Evolutionary conservation across 2,888 invertebrate genomes (phyloP).

Genomic region (Sceliomorpha sp.): DNA sequence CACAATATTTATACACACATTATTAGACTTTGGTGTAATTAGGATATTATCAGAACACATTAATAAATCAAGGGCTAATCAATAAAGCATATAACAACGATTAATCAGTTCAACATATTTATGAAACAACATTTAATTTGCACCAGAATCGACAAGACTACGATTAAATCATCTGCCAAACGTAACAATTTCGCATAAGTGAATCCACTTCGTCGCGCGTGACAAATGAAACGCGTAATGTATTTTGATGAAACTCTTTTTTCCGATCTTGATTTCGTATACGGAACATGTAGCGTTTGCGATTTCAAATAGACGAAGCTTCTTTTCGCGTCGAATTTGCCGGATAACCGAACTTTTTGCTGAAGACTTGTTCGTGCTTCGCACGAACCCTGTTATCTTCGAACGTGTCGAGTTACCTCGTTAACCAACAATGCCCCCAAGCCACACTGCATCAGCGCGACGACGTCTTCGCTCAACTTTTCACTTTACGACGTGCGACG

Average conservation of each 20-base stretch:
- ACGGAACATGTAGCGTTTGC: slow-evolving; percentile 29
- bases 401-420: slow-evolving; percentile 78
- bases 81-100: too few relatives aligned
- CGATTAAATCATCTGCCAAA: too few relatives aligned
- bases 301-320: slow-evolving; percentile 37
- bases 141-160: too few relatives aligned
- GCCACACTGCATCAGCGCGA: slow-evolving; percentile 57
- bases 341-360: slow-evolving; percentile 67
- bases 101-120: too few relatives aligned
- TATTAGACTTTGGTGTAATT: too few relatives aligned
- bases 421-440: slow-evolving; percentile 74
- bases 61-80: too few relatives aligned
- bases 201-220: too few relatives aligned
- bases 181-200: too few relatives aligned
- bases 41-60: too few relatives aligned
- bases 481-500: slow-evolving; percentile 70
- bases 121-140: too few relatives aligned
- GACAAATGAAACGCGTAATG: too few relatives aligned
- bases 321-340: slow-evolving; percentile 41
- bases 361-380: slow-evolving; percentile 69
- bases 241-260: slow-evolving; percentile 5
- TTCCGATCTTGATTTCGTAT: slow-evolving; percentile 22
- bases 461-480: slow-evolving; percentile 67
- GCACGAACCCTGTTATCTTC: slow-evolving; percentile 77
- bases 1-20: too few relatives aligned